phyloP scores from a whole-genome alignment of 2,797 vertebrate species.

The Falco peregrinus region DNA sequence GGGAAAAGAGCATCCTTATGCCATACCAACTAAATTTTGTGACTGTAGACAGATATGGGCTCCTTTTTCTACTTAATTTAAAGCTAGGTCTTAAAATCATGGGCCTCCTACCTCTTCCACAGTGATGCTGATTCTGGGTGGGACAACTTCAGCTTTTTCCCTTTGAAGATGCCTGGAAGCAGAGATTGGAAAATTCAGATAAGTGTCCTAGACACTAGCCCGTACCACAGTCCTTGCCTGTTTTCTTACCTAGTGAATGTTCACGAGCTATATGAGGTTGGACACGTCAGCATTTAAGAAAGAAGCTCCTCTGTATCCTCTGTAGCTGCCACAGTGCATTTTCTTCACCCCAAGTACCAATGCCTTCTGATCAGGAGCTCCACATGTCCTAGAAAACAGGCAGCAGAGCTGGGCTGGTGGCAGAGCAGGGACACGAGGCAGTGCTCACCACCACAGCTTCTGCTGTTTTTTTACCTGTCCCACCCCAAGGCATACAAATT shows the following conservation, averaged over 20 bases:
- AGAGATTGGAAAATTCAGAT: neutral
- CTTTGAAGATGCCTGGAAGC: neutral
- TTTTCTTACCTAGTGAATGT: neutral
- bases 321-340: neutral
- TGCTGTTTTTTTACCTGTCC: neutral
- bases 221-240: neutral
- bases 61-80: neutral
- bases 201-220: neutral
- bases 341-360: neutral
- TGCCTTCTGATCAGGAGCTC: neutral
- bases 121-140: neutral
- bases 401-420: neutral
- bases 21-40: neutral
- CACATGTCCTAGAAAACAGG: neutral
- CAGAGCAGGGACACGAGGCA: neutral
- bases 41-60: neutral
- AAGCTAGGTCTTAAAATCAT: neutral
- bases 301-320: neutral
- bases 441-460: neutral
- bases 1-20: neutral
- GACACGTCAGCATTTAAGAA: neutral
- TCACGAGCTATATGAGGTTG: neutral
- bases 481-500: accelerated
- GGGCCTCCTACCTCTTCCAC: neutral
- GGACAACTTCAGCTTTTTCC: neutral